Percentiles rank a stretch among this genome's conserved stretches.
These are phyloP conservation scores for Coturnix japonica DNA, from an alignment of 2,113 vertebrate species.

Conservation along the genomic window DNA sequence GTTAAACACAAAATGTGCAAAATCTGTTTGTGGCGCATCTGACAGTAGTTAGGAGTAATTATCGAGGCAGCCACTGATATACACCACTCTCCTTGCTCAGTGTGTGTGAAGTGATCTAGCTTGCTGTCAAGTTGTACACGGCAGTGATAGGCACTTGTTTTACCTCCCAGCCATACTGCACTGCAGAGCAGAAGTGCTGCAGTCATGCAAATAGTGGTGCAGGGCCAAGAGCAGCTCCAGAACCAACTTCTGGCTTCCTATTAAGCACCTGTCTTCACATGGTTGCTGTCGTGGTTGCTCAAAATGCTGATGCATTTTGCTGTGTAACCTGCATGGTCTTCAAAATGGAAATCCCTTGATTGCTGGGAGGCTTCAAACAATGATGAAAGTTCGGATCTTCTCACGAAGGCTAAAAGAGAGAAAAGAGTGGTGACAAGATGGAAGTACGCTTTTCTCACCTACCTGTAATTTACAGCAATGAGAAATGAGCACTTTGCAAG, in stretches of 20 bases:
- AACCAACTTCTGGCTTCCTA: neutral
- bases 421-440: neutral
- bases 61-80: neutral
- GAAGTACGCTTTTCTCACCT: neutral
- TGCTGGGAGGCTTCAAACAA: neutral
- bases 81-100: neutral
- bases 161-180: neutral
- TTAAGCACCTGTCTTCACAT: neutral
- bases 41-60: neutral
- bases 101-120: neutral
- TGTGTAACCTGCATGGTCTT: neutral
- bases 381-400: neutral
- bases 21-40: neutral
- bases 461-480: neutral
- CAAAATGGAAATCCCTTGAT: neutral
- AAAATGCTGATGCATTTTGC: neutral
- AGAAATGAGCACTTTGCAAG: neutral
- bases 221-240: neutral
- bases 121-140: neutral
- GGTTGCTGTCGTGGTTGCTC: neutral
- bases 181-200: neutral
- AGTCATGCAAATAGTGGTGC: accelerated
- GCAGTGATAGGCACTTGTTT: neutral
- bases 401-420: neutral
- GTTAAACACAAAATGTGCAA: neutral